Evolutionary conservation across 2,888 invertebrate genomes (phyloP), one percentile per base, ranked within the genome.

Genomic region (Drosophila paramelanica): DNA sequence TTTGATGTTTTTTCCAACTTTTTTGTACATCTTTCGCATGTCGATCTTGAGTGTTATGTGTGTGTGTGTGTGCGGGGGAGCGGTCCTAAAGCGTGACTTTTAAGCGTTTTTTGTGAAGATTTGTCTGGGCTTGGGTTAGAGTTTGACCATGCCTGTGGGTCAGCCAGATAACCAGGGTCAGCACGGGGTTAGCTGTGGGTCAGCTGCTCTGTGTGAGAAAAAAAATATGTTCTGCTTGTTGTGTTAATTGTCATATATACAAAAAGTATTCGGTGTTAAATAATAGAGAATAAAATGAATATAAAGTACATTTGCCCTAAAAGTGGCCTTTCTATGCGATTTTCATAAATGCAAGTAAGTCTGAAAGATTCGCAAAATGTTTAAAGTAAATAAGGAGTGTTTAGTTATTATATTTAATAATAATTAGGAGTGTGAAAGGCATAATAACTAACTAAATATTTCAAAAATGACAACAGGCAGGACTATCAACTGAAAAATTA

Each of bases 41-140:
- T 71, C 46, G 58, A 77, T 68, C 73, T 79, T 51, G 47, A 51
- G 57, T 51, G 45, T 68, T 39, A 20, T 47, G 43, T 52, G 52
- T 43, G 47, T 27, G 27, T 49, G 57, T 46, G 33, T 64, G 64
- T 41, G 67, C 27, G 61, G 79, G 47, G 68, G 77, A 58, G 53
- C 46, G 52, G 58, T 45, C 13, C 17, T 33, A 45, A 71, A 74
- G 60, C 81, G 81, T 84, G 85, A 69, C 79, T 75, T 67, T 59
- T 27, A 20, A 46, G 39, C 55, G 27, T 57, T 51, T 41, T 46
- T 33, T 47, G n/a, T 11, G 46, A 3, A 61, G 50, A 46, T 46
- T 55, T 60, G 25, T 25, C 33, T n/a, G 50, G 27, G 20, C 17
- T 61, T 27, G 62, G 39, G 36, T 56, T 42, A 39, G 23, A 46